Evolutionary conservation across 2,113 vertebrate genomes (phyloP).

Genomic region (Ochotona princeps): DNA sequence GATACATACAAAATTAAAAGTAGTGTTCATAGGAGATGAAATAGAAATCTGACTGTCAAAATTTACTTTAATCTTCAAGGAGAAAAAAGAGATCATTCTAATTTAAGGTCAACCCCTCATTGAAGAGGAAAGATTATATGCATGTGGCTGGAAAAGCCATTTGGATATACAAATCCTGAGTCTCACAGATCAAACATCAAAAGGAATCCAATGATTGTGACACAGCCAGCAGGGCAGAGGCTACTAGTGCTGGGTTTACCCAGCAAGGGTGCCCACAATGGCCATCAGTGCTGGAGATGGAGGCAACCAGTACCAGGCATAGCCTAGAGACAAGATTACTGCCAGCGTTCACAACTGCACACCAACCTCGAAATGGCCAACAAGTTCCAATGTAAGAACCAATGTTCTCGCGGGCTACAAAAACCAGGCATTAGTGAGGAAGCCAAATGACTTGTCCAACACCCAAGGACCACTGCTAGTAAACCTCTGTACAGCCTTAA

Average conservation of each 20-base stretch:
- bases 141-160: neutral
- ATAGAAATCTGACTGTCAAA: slow-evolving; percentile 9
- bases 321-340: neutral
- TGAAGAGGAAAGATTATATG: neutral
- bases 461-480: neutral
- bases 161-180: neutral
- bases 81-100: neutral
- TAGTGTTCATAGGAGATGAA: neutral
- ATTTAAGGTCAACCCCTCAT: neutral
- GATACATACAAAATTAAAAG: slow-evolving; percentile 5
- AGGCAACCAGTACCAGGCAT: slow-evolving; percentile 27
- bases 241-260: neutral
- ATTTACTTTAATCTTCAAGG: neutral
- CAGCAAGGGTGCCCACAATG: neutral
- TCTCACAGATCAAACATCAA: neutral
- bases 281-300: neutral
- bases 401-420: neutral
- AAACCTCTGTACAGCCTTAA: neutral
- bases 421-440: neutral
- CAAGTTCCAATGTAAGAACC: slow-evolving; percentile 1
- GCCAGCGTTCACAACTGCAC: neutral
- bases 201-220: neutral
- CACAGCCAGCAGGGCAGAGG: neutral
- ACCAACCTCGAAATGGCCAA: neutral
- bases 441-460: neutral